A percentile compares a stretch with the other conserved stretches of the same genome.
Conservation (phyloP, 2,888 invertebrate genomes). For the Rhamnusium bicolor region DNA sequence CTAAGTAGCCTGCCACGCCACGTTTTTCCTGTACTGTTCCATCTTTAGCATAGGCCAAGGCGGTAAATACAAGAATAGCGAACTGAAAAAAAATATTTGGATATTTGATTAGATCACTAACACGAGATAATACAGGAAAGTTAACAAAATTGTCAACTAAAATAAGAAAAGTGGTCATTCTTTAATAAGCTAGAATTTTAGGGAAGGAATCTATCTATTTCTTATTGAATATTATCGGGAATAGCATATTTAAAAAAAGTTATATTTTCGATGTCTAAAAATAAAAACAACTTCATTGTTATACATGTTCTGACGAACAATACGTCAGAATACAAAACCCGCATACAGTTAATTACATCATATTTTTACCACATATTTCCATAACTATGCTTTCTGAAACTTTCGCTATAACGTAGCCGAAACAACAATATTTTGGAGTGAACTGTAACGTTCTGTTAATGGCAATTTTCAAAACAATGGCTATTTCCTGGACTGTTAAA, state of each 20-base stretch:
- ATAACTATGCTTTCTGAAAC: not conserved
- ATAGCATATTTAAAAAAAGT: not conserved
- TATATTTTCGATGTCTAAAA: not conserved
- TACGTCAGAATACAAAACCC: not conserved
- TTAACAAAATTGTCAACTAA: no score
- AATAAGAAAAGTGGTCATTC: not conserved
- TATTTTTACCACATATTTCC: not conserved
- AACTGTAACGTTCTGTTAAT: not conserved
- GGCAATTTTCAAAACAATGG: not conserved
- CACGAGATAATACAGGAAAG: not conserved
- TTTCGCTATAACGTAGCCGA: not conserved
- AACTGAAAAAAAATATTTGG: conserved; percentile 48
- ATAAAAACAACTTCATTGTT: not conserved
- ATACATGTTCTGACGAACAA: not conserved
- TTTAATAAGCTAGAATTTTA: no score
- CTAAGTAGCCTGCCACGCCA: conserved; percentile 43
- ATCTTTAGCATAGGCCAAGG: conserved; percentile 45
- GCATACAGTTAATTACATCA: not conserved
- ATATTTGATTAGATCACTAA: not conserved
- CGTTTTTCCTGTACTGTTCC: conserved; percentile 51
- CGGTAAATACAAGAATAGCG: conserved; percentile 46
- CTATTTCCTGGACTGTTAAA: not conserved
- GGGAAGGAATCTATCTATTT: no score
- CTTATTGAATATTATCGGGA: not conserved
- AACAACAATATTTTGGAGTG: not conserved